These are phyloP conservation scores for Drosophila atripex DNA, from an alignment of 2,888 invertebrate species.

Conservation along the genomic window DNA sequence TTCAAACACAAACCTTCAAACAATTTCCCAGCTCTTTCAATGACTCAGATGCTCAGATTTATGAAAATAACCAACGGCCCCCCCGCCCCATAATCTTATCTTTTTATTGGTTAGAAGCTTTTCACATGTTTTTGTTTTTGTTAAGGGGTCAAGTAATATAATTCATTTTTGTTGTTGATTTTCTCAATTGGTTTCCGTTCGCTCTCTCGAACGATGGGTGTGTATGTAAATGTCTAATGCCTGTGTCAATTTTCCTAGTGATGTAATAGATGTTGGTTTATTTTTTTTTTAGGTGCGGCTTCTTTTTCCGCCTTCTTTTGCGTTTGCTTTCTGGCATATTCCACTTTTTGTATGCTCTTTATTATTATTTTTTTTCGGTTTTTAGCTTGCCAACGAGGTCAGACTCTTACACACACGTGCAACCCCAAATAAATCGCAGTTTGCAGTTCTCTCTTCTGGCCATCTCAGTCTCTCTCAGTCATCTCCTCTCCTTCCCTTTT, in stretches of 20 bases:
- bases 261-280: constrained; percentile 61
- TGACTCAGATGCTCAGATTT: not conserved
- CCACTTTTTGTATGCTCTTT: constrained; percentile 40
- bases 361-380: constrained; percentile 22
- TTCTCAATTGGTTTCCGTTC: not conserved
- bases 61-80: not conserved
- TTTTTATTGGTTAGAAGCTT: not conserved
- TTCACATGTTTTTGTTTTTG: not conserved
- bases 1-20: not conserved
- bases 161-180: not conserved
- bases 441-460: constrained; percentile 31
- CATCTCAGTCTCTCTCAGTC: constrained; percentile 6
- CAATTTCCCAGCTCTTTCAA: not conserved
- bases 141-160: not conserved
- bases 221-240: constrained; percentile 16
- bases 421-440: constrained; percentile 46
- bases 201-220: constrained; percentile 9
- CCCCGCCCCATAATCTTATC: constrained; percentile 3
- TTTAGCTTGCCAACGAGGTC: constrained; percentile 44
- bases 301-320: constrained; percentile 32
- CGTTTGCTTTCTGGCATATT: constrained; percentile 27
- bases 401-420: constrained; percentile 25
- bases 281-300: constrained; percentile 66
- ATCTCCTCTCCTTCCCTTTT: not conserved
- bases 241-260: constrained; percentile 64